Evolutionary conservation across 1,140 invertebrate species (phyloP), one percentile per base, ranked within the genome.

Genomic region (Panulirus ornatus): DNA sequence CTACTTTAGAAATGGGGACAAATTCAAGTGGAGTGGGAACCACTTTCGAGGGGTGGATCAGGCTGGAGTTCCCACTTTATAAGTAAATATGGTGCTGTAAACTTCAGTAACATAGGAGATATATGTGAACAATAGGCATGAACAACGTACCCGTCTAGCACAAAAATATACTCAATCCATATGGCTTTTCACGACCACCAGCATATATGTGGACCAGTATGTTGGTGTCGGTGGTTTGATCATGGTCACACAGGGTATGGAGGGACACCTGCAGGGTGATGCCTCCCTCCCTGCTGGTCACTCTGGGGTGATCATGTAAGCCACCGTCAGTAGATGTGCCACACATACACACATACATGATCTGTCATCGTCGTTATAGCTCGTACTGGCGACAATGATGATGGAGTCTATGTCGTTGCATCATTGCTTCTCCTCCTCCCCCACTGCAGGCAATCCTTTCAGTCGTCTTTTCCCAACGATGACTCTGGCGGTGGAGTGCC

Each of bases 391-490:
- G 9, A 22, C 66, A n/a, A 70, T 8, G 9, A n/a, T 30, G 27
- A n/a, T 70, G 36, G 27, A 30, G 9, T 9, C 27, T 9, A 70
- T 5, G 14, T 70, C 66, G 14, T 63, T 27, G 6, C 58, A 63
- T 63, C n/a, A 73, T 73, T 1, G 16, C 36, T 73, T 44, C 44
- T 9, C 30, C 30, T 8, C 42, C 30, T 78, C 5, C 1, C 42
- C 38, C 19, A 1, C 38, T 27, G 0, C 36, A 83, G 79, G 79
- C 11, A 66, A 22, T 16, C 79, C 58, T 54, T 83, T 83, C 54
- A 83, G 34, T 27, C 79, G 79, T 11, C 11, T 83, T 8, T 83
- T 27, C 51, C n/a, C 79, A 22, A 66, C 79, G 14, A 63, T 83
- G 79, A 36, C 54, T 0, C 27, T 63, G 9, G 11, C 79, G 0